phyloP scores from a whole-genome alignment of 2,113 vertebrate genomes.

The Neotragus pygmaeus region DNA sequence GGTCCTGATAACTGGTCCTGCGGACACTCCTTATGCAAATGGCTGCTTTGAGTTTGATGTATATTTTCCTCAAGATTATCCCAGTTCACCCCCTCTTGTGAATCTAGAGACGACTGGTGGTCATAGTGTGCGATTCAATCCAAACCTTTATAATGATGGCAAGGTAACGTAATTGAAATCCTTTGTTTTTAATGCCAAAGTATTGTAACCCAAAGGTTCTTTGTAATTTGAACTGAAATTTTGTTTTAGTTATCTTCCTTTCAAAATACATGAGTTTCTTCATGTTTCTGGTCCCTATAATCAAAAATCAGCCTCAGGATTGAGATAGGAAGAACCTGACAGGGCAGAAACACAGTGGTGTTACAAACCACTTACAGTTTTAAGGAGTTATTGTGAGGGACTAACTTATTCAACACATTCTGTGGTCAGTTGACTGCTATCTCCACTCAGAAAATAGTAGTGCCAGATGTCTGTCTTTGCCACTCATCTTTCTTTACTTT shows the following conservation, averaged over 20 bases:
- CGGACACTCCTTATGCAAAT: conserved; percentile 97
- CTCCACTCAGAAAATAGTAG: not conserved
- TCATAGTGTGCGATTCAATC: conserved; percentile 98
- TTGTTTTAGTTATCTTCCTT: not conserved
- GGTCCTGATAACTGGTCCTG: conserved; percentile 98
- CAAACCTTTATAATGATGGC: conserved; percentile 99
- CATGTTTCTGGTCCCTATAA: not conserved
- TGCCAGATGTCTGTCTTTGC: not conserved
- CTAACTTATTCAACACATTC: not conserved
- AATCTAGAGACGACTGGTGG: conserved; percentile 98
- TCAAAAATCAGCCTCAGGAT: not conserved
- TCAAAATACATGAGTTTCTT: not conserved
- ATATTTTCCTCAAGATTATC: conserved; percentile 99
- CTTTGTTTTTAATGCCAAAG: not conserved
- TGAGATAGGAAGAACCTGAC: not conserved
- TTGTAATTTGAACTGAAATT: not conserved
- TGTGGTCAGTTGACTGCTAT: not conserved
- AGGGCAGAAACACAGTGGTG: not conserved
- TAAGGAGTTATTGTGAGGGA: not conserved
- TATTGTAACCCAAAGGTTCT: not conserved
- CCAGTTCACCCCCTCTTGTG: conserved; percentile 97
- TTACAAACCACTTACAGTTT: not conserved
- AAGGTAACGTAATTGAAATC: conserved; percentile 83
- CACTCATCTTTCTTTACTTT: not conserved
- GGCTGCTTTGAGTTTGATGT: conserved; percentile 99